Evolutionary conservation across 2,888 invertebrate genomes (phyloP).

Genomic region (Cephonodes hylas): DNA sequence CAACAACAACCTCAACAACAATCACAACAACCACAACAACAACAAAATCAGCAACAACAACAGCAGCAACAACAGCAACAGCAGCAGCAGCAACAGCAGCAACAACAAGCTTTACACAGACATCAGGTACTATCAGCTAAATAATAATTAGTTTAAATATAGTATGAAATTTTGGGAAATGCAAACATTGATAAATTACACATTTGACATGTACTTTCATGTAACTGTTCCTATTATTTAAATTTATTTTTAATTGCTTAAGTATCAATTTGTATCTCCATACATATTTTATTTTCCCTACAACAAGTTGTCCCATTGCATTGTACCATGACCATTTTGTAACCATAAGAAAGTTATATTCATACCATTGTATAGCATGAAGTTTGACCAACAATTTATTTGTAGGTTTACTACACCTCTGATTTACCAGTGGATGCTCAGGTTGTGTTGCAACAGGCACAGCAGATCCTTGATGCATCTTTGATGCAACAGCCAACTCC

Average conservation of each 20-base stretch:
- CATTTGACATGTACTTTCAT: not conserved
- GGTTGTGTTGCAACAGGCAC: slow-evolving; percentile 80
- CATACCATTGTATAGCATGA: slow-evolving; percentile 21
- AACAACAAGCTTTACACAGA: slow-evolving; percentile 58
- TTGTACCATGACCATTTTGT: not conserved
- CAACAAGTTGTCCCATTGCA: not conserved
- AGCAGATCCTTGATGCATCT: slow-evolving; percentile 80
- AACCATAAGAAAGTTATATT: not conserved
- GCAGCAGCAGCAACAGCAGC: slow-evolving; percentile 49
- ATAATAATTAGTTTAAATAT: no score
- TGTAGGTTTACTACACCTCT: slow-evolving; percentile 81
- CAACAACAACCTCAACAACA: slow-evolving; percentile 58
- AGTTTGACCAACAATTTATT: slow-evolving; percentile 61
- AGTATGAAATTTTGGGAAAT: not conserved
- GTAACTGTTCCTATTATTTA: not conserved
- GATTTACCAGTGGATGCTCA: slow-evolving; percentile 79
- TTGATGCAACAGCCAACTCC: slow-evolving; percentile 76
- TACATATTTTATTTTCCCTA: not conserved
- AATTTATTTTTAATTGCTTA: not conserved
- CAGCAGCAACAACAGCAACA: slow-evolving; percentile 52
- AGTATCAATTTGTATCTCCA: no score
- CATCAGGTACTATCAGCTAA: no score
- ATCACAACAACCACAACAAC: slow-evolving; percentile 48
- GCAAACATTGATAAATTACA: not conserved
- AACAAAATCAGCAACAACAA: slow-evolving; percentile 50